phyloP scores from a whole-genome alignment of 2,113 vertebrate species.

The Heloderma charlesbogerti region DNA sequence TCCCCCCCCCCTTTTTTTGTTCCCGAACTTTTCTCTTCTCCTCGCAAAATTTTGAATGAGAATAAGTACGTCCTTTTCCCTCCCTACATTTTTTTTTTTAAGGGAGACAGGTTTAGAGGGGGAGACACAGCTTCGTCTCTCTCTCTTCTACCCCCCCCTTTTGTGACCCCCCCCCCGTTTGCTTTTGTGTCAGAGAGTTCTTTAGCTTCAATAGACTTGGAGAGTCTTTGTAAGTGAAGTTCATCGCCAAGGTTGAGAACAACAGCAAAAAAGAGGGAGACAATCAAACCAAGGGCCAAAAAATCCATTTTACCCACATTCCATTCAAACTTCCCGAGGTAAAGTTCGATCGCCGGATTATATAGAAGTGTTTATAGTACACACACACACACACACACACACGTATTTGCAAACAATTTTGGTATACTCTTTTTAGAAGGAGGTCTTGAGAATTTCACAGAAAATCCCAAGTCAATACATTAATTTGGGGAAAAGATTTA shows the following conservation, averaged over 20 bases:
- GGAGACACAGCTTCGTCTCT: slow-evolving; percentile 4
- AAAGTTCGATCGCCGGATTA: slow-evolving; percentile 49
- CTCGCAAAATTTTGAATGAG: slow-evolving; percentile 83
- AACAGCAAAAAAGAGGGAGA: not conserved
- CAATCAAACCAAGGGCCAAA: slow-evolving; percentile 47
- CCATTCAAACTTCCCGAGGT: slow-evolving; percentile 52
- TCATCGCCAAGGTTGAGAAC: slow-evolving; percentile 91
- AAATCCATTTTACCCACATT: slow-evolving; percentile 66
- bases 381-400: not conserved
- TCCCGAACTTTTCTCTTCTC: slow-evolving; percentile 75
- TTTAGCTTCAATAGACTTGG: slow-evolving; percentile 79
- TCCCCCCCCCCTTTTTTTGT: slow-evolving; percentile 75
- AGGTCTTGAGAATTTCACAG: too few species aligned
- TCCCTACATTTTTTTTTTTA: slow-evolving; percentile 59
- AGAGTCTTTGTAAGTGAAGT: slow-evolving; percentile 83
- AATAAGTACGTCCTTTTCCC: slow-evolving; percentile 76
- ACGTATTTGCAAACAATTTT: not conserved
- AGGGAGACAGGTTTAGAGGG: not conserved
- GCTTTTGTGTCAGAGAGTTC: slow-evolving; percentile 82
- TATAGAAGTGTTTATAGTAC: too few species aligned
- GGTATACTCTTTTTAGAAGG: too few species aligned
- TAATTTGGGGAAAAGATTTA: too few species aligned
- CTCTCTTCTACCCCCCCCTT: not conserved
- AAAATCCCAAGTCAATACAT: too few species aligned
- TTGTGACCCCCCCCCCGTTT: slow-evolving; percentile 80